Evolutionary conservation across 2,113 vertebrate species (phyloP), one percentile per base, ranked within the genome.

Genomic region (Cavia porcellus): DNA sequence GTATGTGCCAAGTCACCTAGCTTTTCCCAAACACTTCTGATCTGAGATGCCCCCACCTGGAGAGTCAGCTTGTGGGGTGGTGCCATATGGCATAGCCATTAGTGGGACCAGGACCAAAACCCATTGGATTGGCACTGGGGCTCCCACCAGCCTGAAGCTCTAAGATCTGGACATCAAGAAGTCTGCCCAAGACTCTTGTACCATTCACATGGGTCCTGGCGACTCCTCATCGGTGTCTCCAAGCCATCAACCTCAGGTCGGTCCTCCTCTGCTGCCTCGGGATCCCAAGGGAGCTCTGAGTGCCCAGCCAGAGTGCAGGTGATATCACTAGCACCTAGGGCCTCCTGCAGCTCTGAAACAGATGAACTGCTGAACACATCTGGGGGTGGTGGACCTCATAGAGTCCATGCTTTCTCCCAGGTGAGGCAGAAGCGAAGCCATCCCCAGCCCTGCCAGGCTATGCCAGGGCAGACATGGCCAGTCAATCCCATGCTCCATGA

Each of bases 321-420:
- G 6, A 19, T 1, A 7, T 88, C 28, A 1, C n/a, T 62, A n/a
- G 20, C 45, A 68, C 96, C 62, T 0, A 95, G 80, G 70, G 87
- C 75, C 62, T 84, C 93, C 38, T 79, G 70, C 90, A 97, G 2
- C 61, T 97, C 97, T 98, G 59, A 93, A 98, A 93, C 1, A 55
- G 4, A 83, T 1, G 82, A 94, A 25, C 32, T 4, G 20, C 22
- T 30, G 9, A 25, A 68, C 9, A 3, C 45, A 70, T 1, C 5
- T 45, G 52, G 42, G 61, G 12, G 68, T 75, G 66, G 15, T 14
- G 59, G 25, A 30, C 42, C 89, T 42, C n/a, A 42, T 25, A 28
- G 50, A 35, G 35, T 61, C 74, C 32, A 28, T 10, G 15, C n/a
- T 45, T 32, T 61, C 45, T 84, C 47, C 84, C 62, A 57, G 45